Percentiles rank a stretch among this genome's conserved stretches.
These are phyloP conservation scores for Listronotus bonariensis DNA, from an alignment of 1,140 invertebrate genomes.

Conservation along the genomic window DNA sequence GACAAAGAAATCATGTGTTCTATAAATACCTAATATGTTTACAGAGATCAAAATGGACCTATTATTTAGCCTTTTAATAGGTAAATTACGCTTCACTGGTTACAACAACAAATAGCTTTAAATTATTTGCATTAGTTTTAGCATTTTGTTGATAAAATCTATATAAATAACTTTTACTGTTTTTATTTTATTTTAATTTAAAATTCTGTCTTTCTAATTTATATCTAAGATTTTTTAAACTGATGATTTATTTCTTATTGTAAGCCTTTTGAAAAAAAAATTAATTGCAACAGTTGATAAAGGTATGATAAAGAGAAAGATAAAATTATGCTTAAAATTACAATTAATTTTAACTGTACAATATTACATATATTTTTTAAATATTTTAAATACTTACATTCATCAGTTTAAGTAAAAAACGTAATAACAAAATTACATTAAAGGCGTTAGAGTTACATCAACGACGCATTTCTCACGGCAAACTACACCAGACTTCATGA, in stretches of 20 bases:
- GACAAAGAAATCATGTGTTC: too few species aligned
- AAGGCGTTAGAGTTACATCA: conserved; percentile 7
- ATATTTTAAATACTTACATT: conserved; percentile 16
- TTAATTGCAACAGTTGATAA: neutral
- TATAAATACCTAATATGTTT: conserved; percentile 15
- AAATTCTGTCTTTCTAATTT: too few species aligned
- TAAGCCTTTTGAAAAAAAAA: neutral
- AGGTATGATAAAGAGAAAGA: neutral
- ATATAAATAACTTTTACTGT: too few species aligned
- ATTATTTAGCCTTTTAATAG: conserved; percentile 22
- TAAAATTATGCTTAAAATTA: neutral
- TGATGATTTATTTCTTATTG: neutral
- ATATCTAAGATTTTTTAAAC: too few species aligned
- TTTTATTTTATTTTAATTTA: too few species aligned
- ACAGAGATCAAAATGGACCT: conserved; percentile 19
- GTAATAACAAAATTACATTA: conserved; percentile 19
- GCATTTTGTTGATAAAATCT: too few species aligned
- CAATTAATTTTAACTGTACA: neutral
- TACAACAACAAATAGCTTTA: neutral
- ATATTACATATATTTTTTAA: neutral
- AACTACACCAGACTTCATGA: conserved; percentile 19
- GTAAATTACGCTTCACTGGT: conserved; percentile 21
- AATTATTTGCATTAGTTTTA: too few species aligned
- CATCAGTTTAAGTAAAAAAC: conserved; percentile 27
- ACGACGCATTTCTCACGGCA: conserved; percentile 25